These are phyloP conservation scores for Batillaria attramentaria DNA, from an alignment of 1,140 invertebrate genomes.

Conservation along the genomic window DNA sequence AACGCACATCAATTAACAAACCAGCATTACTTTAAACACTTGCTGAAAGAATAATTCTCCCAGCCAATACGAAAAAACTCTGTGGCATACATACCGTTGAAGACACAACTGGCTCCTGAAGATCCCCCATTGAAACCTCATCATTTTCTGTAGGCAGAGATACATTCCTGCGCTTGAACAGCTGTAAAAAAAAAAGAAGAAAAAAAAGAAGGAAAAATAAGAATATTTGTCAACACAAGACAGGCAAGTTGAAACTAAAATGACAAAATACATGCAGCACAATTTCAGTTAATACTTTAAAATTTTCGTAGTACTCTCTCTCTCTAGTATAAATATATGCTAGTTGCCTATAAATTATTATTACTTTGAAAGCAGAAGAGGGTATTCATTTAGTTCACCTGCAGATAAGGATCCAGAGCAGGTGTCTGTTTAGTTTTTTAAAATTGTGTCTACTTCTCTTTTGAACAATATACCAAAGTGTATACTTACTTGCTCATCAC, in stretches of 20 bases:
- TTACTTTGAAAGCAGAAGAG: neutral
- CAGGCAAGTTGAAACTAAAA: too few relatives aligned
- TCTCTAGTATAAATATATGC: too few relatives aligned
- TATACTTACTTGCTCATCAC: conserved; percentile 82
- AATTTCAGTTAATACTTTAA: too few relatives aligned
- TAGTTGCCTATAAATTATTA: conserved; percentile 4
- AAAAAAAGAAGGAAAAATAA: too few relatives aligned
- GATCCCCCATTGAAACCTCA: conserved; percentile 67
- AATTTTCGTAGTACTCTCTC: too few relatives aligned
- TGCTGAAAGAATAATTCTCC: neutral
- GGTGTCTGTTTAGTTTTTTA: neutral
- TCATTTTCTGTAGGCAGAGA: conserved; percentile 76
- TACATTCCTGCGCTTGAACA: conserved; percentile 94
- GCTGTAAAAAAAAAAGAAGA: conserved; percentile 59
- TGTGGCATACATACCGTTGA: conserved; percentile 57
- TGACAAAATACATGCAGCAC: too few relatives aligned
- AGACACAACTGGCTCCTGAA: conserved; percentile 65
- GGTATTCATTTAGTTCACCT: too few relatives aligned
- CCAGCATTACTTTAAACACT: neutral
- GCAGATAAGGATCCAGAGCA: neutral
- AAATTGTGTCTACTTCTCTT: neutral
- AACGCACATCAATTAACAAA: neutral
- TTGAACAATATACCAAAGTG: neutral
- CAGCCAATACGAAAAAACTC: neutral
- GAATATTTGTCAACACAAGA: too few relatives aligned